Percentiles rank a stretch among this genome's conserved stretches.
phyloP scores from a whole-genome alignment of 2,113 vertebrate genomes.

The Salvelinus alpinus region DNA sequence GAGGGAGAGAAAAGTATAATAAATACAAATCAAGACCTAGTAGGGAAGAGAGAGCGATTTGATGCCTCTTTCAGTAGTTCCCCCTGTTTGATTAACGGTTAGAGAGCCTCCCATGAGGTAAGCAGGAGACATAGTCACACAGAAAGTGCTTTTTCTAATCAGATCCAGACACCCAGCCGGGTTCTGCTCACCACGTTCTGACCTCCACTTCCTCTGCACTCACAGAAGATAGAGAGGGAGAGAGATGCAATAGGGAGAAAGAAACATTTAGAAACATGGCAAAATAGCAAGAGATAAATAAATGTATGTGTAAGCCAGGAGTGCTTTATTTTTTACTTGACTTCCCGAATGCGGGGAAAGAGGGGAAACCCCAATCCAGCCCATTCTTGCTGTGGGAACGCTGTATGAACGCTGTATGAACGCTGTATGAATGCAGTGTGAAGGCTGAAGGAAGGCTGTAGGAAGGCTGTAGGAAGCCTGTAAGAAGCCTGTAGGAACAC shows the following conservation, averaged over 20 bases:
- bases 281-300: not conserved
- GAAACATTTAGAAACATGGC: not conserved
- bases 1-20: conserved; percentile 14
- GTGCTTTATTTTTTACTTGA: conserved; percentile 44
- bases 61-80: conserved; percentile 2
- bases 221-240: not conserved
- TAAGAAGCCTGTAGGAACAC: too few species aligned
- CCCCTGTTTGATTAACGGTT: not conserved
- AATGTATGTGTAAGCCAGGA: conserved; percentile 30
- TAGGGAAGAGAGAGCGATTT: conserved; percentile 3
- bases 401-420: too few species aligned
- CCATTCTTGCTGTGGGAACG: conserved; percentile 6
- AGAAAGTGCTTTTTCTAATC: not conserved
- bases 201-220: not conserved
- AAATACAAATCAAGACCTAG: conserved; percentile 39
- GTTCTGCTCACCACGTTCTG: not conserved
- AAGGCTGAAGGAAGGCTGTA: too few species aligned
- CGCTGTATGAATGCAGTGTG: too few species aligned
- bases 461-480: too few species aligned
- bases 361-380: conserved; percentile 40
- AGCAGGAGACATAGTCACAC: not conserved
- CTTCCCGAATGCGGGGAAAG: conserved; percentile 26
- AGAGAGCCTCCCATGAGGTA: not conserved
- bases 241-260: not conserved
- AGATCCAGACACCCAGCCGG: not conserved